These are phyloP conservation scores for Drosophila merina DNA, from an alignment of 2,888 invertebrate genomes.

Conservation along the genomic window DNA sequence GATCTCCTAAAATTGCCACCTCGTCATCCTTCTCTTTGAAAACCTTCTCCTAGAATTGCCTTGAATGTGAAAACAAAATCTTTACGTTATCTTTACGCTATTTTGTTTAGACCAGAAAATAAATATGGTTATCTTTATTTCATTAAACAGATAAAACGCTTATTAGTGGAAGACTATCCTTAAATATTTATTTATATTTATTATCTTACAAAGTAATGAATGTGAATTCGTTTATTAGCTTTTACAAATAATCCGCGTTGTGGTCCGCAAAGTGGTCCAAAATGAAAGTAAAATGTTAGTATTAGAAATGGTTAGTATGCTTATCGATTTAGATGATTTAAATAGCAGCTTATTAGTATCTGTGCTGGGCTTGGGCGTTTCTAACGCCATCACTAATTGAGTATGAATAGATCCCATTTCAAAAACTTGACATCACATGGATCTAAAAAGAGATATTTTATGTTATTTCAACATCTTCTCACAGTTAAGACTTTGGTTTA, in stretches of 20 bases:
- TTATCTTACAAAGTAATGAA: constrained; percentile 17
- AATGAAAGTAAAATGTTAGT: constrained; percentile 10
- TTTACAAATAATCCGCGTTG: constrained; percentile 37
- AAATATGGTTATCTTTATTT: too few species aligned
- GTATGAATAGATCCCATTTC: constrained; percentile 11
- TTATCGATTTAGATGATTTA: constrained; percentile 7
- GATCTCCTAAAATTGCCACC: too few species aligned
- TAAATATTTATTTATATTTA: constrained; percentile 9
- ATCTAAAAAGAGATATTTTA: neutral
- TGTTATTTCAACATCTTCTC: neutral
- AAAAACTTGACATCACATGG: neutral
- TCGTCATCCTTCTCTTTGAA: too few species aligned
- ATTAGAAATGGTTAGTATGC: constrained; percentile 12
- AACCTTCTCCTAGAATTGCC: too few species aligned
- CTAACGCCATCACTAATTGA: constrained; percentile 59
- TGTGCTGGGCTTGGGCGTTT: constrained; percentile 61
- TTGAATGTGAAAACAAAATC: too few species aligned
- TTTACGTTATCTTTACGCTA: too few species aligned
- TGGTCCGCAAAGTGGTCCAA: constrained; percentile 39
- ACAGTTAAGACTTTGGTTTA: too few species aligned
- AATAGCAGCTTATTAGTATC: constrained; percentile 38
- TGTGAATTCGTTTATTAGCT: neutral
- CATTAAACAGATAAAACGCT: neutral
- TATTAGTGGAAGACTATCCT: constrained; percentile 12
- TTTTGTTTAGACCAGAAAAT: too few species aligned